Evolutionary conservation across 2,113 vertebrate species (phyloP), one percentile per base, ranked within the genome.

Genomic region (Holacanthus passer): DNA sequence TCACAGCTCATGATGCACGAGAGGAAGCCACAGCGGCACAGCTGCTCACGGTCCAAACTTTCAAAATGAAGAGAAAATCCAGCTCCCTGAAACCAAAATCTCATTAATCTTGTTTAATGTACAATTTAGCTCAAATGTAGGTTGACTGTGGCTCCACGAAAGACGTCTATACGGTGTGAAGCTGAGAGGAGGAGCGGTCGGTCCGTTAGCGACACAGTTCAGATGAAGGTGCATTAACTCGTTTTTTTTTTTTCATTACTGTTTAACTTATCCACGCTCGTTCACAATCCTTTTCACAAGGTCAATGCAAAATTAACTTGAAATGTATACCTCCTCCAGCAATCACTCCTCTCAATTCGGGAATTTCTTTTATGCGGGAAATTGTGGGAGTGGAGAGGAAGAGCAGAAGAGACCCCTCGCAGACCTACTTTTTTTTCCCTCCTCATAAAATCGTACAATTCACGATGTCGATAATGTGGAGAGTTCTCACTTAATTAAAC

Each of bases 401-500:
- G 58, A 81, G 83, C 11, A 43, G 73, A 76, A 70, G 87, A 84
- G 75, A 62, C 76, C 76, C 78, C 82, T 82, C 2, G 17, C 83
- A 86, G 83, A 87, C 81, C 68, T 55, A 62, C 22, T 72, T 68
- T 55, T 69, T 60, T 43, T 55, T 73, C 37, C 52, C 59, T 4
- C 22, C 48, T n/a, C 7, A 20, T 2, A 82, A 90, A 91, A 73
- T 75, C 71, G 7, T 63, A 87, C 86, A 91, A 91, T 93, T 92
- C 83, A 77, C 14, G 65, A 90, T 83, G 88, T 78, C 32, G 91
- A 94, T 94, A 91, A 93, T 79, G 67, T 83, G 83, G 69, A 86
- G 71, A 87, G 86, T 91, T 93, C 89, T 79, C 83, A 77, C 88
- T 94, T 95, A 94, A 96, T 95, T 96, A 95, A 95, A 95, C 90